phyloP scores from a whole-genome alignment of 2,888 invertebrate species.

The Drosophila atripex region DNA sequence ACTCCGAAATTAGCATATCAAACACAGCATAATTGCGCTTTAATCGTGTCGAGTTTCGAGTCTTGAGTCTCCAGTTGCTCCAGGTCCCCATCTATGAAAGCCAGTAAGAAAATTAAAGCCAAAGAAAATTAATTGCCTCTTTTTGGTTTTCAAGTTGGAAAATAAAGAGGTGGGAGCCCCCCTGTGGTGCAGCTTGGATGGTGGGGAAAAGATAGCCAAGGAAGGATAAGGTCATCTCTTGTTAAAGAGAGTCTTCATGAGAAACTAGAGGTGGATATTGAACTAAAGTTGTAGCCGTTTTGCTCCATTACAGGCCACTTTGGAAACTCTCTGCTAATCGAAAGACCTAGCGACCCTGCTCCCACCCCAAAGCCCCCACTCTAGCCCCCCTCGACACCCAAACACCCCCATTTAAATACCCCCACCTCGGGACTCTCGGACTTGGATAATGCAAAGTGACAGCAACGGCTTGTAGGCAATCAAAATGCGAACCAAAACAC shows the following conservation, averaged over 20 bases:
- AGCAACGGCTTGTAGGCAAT: conserved; percentile 75
- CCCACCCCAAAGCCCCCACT: not conserved
- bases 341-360: conserved; percentile 21
- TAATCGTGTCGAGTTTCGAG: conserved; percentile 58
- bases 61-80: no score
- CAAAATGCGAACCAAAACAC: conserved; percentile 75
- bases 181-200: conserved; percentile 24
- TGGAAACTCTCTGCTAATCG: conserved; percentile 19
- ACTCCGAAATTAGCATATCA: conserved; percentile 77
- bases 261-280: not conserved
- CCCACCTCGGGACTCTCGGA: conserved; percentile 35
- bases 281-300: not conserved
- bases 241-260: conserved; percentile 11
- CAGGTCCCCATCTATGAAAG: conserved; percentile 24
- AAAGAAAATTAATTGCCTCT: conserved; percentile 35
- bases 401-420: not conserved
- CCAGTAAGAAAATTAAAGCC: conserved; percentile 25
- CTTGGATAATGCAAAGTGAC: conserved; percentile 75
- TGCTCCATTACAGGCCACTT: conserved; percentile 9
- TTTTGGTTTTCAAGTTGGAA: not conserved
- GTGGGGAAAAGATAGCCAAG: conserved; percentile 14
- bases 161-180: not conserved
- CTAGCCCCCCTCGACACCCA: not conserved
- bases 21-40: conserved; percentile 81
- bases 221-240: conserved; percentile 29